A percentile compares a stretch with the other conserved stretches of the same genome.
Evolutionary conservation across 1,140 invertebrate genomes (phyloP).

Genomic region (Tribolium castaneum): DNA sequence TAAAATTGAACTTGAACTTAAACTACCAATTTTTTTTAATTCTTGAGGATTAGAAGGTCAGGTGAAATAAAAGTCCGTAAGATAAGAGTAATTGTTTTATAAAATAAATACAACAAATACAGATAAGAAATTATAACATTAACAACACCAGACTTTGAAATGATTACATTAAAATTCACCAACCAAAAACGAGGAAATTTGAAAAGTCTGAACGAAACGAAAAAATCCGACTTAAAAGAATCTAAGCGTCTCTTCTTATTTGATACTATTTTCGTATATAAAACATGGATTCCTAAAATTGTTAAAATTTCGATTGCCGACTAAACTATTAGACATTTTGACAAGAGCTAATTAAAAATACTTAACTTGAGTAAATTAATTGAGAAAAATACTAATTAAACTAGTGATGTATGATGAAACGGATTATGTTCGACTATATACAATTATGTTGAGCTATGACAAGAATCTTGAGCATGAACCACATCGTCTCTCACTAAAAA

Average conservation of each 20-base stretch:
- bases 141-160: conserved; percentile 50
- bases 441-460: conserved; percentile 49
- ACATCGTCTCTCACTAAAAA: conserved; percentile 35
- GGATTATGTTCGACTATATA: conserved; percentile 43
- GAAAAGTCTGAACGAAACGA: conserved; percentile 16
- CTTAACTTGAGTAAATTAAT: conserved; percentile 31
- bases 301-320: conserved; percentile 24
- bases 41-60: background rate
- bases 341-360: conserved; percentile 31
- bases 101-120: conserved; percentile 54
- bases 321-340: conserved; percentile 26
- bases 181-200: background rate
- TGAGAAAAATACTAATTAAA: conserved; percentile 36
- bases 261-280: conserved; percentile 6
- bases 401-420: conserved; percentile 47
- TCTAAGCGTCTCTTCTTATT: background rate
- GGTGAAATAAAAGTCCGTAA: background rate
- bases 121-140: conserved; percentile 50
- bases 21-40: too few relatives aligned
- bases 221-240: background rate
- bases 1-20: too few relatives aligned
- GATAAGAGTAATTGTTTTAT: conserved; percentile 44
- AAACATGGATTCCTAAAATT: conserved; percentile 10
- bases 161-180: conserved; percentile 42
- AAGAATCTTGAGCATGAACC: conserved; percentile 51